Evolutionary conservation across 1,140 invertebrate species (phyloP), one percentile per base, ranked within the genome.

Genomic region (Choristoneura fumiferana): DNA sequence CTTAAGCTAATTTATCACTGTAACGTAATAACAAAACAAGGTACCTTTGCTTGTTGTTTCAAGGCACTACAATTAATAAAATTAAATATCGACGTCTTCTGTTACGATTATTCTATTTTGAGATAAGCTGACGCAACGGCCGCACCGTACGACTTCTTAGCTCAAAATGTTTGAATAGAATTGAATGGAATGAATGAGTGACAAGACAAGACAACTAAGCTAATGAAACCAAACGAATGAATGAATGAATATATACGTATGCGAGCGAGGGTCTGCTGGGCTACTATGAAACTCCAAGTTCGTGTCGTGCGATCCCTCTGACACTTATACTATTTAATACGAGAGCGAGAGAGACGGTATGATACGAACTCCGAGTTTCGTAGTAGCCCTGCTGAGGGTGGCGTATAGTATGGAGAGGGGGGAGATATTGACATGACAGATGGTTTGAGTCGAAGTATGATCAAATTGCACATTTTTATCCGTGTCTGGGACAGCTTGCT

Each of bases 51-150:
- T 49, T n/a, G 18, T 5, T 22, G 8, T 29, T 6, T 29, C 22
- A 49, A 29, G 29, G 9, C 22, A 29, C 43, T 6, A 49, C 0
- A 49, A 12, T 29, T 49, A 49, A 22, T 22, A 13, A 49, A 49
- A 22, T 18, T 49, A 49, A 33, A 29, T 49, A 49, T 49, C 12
- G 22, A 22, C 43, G 43, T 49, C 17, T 49, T 49, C 4, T 5
- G 29, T 29, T 49, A 49, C 43, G 43, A 49, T 49, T 22, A 49
- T 33, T 49, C 43, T 49, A 49, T 49, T 49, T 49, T 49, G n/a
- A 49, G 43, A 49, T 15, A 22, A 49, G n/a, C 17, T 53, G 10
- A 39, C 60, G 54, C 49, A 17, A 54, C 60, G 45, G 45, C 45
- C 60, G 43, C 45, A 35, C 22, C 38, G 54, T 17, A 49, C 43